Conservation (phyloP, 2,113 vertebrate genomes). For the Atherinomorus stipes region DNA sequence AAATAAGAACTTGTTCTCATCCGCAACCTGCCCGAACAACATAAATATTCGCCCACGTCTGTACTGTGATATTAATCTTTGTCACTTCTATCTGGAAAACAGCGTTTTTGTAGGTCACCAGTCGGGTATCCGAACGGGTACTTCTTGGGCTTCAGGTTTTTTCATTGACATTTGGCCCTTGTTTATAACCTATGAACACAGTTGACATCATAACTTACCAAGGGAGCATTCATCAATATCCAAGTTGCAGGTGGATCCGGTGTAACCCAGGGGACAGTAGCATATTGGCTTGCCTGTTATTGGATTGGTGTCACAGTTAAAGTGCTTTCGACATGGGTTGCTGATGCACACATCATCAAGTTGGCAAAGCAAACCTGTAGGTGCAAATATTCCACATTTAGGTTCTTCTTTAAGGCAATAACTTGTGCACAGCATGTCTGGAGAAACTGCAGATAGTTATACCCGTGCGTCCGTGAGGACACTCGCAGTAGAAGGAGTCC, state of each 20-base stretch:
- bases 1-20: too few species aligned
- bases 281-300: conserved; percentile 98
- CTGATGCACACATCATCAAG: conserved; percentile 96
- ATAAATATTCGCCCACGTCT: too few species aligned
- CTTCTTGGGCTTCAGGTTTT: too few species aligned
- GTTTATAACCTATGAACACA: not conserved
- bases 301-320: conserved; percentile 97
- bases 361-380: conserved; percentile 92
- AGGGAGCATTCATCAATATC: conserved; percentile 95
- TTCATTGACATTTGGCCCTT: too few species aligned
- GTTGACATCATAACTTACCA: conserved; percentile 77
- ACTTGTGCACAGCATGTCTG: not conserved
- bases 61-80: too few species aligned
- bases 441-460: not conserved
- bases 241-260: conserved; percentile 93
- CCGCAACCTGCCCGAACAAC: too few species aligned
- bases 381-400: not conserved
- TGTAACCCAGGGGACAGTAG: conserved; percentile 94
- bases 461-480: conserved; percentile 95
- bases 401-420: too few species aligned
- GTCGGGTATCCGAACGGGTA: too few species aligned
- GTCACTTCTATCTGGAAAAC: too few species aligned
- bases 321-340: conserved; percentile 96
- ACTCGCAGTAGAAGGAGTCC: conserved; percentile 98
- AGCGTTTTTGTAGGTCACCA: too few species aligned